Evolutionary conservation across 2,797 vertebrate genomes (phyloP), one percentile per base, ranked within the genome.

Genomic region (Silurus aristotelis): DNA sequence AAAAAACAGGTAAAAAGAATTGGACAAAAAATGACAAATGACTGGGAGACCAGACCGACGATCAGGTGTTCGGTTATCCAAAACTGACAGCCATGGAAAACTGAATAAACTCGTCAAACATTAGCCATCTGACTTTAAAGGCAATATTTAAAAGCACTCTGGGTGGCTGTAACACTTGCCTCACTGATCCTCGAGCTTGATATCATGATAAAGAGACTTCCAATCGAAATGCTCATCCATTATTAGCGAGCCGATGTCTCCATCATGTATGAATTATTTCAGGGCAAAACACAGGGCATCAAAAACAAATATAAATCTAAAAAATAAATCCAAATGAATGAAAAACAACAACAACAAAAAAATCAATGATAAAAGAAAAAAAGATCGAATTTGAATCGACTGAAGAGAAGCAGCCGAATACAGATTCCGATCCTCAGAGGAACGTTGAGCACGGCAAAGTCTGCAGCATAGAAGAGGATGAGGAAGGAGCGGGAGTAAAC

Each of bases 191-290:
- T 75, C 19, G 20, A 22, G 72, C 58, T 55, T 63, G 88, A 87
- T 87, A 88, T 89, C 77, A 88, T 90, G 92, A 93, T 88, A 92
- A 83, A 88, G 84, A 87, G 85, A 82, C 91, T 91, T 89, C 92
- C 88, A 89, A 91, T 90, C 88, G 85, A 91, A 90, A 93, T 91
- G 89, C 91, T 89, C 66, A 89, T 25, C 84, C 86, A 90, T 87
- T 31, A 60, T 27, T 67, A 72, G 64, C 15, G 80, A 83, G 87
- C 81, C 84, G 87, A 88, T 64, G 87, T 61, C 55, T 83, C 55
- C 61, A 55, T 52, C 10, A 27, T 4, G 1, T 5, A 66, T 46
- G 19, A 43, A 61, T 63, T n/a, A 63, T 79, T 61, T 61, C 58
- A 55, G 27, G 63, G 4, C 15, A n/a, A 67, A 9, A 55, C 25